Evolutionary conservation across 2,113 vertebrate species (phyloP).

Genomic region (Clinocottus analis): DNA sequence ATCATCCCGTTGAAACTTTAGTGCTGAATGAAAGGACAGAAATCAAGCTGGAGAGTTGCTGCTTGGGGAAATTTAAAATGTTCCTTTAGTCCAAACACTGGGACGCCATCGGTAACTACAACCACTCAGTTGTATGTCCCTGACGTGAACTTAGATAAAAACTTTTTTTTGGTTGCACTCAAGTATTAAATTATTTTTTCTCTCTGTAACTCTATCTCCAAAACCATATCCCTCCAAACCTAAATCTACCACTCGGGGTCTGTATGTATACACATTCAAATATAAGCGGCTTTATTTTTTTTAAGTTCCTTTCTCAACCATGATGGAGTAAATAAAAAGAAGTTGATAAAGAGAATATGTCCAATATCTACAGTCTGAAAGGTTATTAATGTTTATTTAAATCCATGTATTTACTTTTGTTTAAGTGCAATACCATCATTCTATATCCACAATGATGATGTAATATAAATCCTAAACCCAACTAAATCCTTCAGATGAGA

Average conservation of each 20-base stretch:
- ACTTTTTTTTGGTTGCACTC: not conserved
- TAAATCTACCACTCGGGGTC: not conserved
- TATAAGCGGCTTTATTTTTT: no score
- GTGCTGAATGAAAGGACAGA: not conserved
- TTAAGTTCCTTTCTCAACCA: not conserved
- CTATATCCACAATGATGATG: not conserved
- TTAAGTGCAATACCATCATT: constrained; percentile 5
- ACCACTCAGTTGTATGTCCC: not conserved
- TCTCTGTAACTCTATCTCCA: not conserved
- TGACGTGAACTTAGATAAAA: not conserved
- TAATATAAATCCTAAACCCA: not conserved
- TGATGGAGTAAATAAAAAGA: not conserved
- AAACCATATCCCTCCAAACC: not conserved
- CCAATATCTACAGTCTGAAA: not conserved
- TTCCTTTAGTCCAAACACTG: constrained; percentile 1
- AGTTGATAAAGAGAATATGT: not conserved
- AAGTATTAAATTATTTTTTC: not conserved
- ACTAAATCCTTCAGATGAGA: not conserved
- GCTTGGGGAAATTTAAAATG: not conserved
- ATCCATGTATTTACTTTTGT: not conserved
- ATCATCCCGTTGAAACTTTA: not conserved
- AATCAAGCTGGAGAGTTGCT: not conserved
- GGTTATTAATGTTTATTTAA: constrained; percentile 1
- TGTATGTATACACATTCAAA: not conserved
- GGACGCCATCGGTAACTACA: not conserved